These are phyloP conservation scores for Arrhamphus sclerolepis DNA, from an alignment of 2,797 vertebrate species.

Conservation along the genomic window DNA sequence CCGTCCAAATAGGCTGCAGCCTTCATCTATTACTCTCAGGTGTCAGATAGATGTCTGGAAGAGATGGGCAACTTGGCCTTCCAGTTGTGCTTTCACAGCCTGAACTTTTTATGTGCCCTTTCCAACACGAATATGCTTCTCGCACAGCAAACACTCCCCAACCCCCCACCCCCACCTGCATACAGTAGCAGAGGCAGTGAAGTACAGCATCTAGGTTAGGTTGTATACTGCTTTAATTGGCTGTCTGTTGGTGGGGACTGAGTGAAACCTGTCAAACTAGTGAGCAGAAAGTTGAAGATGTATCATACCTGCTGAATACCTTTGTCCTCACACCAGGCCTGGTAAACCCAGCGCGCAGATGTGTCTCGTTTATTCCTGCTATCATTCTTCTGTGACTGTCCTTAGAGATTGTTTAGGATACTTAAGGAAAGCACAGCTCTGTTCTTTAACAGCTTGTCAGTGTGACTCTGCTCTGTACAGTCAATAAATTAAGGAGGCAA, in stretches of 20 bases:
- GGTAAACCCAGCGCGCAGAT: too few species aligned
- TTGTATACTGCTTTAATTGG: slow-evolving; percentile 60
- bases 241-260: slow-evolving; percentile 48
- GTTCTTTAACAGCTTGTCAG: slow-evolving; percentile 60
- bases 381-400: slow-evolving; percentile 61
- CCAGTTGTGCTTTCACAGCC: slow-evolving; percentile 61
- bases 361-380: too few species aligned
- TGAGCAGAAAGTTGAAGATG: slow-evolving; percentile 52
- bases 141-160: slow-evolving; percentile 8
- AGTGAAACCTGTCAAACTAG: slow-evolving; percentile 65
- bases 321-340: slow-evolving; percentile 26
- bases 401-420: slow-evolving; percentile 71
- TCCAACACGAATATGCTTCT: slow-evolving; percentile 15
- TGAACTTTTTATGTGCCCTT: slow-evolving; percentile 51
- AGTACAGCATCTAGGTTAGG: slow-evolving; percentile 47
- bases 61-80: slow-evolving; percentile 74
- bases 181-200: slow-evolving; percentile 40
- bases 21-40: slow-evolving; percentile 75
- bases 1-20: slow-evolving; percentile 71
- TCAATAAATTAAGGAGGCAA: slow-evolving; percentile 80
- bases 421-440: slow-evolving; percentile 42
- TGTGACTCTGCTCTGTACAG: slow-evolving; percentile 58
- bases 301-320: slow-evolving; percentile 46
- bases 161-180: slow-evolving; percentile 28
- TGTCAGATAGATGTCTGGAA: slow-evolving; percentile 73